Conservation (phyloP, 1,140 invertebrate genomes). For the Myzus persicae region DNA sequence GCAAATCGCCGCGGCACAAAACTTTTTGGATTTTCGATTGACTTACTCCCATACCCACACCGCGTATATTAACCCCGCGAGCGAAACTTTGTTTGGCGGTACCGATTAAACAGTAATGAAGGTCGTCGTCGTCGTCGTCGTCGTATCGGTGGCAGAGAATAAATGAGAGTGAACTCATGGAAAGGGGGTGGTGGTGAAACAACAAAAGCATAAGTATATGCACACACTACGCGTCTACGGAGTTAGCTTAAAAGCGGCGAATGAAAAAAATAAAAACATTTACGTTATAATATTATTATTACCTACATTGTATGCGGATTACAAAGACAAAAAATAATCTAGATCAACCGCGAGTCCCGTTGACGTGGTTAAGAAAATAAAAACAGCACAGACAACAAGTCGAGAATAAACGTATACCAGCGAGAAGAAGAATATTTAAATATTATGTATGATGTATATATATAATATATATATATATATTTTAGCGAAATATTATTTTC, state of each 20-base stretch:
- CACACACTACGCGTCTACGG: not conserved
- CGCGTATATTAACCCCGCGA: not conserved
- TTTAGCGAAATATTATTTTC: slow-evolving; percentile 1
- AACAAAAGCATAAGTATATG: slow-evolving; percentile 9
- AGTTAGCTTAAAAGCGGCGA: not conserved
- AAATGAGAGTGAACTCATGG: not conserved
- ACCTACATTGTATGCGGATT: not conserved
- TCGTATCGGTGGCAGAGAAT: slow-evolving; percentile 3
- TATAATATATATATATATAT: not conserved
- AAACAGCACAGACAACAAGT: not conserved
- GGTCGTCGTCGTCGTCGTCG: not conserved
- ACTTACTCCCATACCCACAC: not conserved
- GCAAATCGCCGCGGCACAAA: not conserved
- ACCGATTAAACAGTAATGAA: slow-evolving; percentile 44
- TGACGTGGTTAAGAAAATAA: not conserved
- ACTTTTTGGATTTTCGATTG: slow-evolving; percentile 24
- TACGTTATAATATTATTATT: not conserved
- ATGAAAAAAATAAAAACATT: not conserved
- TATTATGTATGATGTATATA: not conserved
- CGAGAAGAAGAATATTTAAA: not conserved
- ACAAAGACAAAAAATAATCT: not conserved
- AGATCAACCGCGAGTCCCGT: not conserved
- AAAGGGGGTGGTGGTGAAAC: not conserved
- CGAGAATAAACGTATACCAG: no score
- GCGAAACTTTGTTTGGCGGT: slow-evolving; percentile 27